These are phyloP conservation scores for Cephus rjabovi DNA, from an alignment of 2,888 invertebrate genomes.

Conservation along the genomic window DNA sequence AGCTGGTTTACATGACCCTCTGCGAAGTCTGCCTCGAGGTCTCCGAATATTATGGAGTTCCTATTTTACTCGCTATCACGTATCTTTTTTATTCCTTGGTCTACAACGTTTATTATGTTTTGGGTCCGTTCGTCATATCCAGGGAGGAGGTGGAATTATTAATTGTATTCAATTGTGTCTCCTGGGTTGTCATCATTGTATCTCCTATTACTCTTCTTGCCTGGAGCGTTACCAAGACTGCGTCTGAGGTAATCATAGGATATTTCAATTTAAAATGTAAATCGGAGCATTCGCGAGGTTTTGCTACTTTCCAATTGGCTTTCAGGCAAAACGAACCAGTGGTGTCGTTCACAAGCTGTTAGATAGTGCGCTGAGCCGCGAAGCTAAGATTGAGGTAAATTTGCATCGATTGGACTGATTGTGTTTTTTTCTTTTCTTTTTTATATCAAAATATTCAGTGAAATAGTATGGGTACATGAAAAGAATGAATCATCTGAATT, in stretches of 20 bases:
- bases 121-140: constrained; percentile 12
- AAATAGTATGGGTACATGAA: background rate
- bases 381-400: constrained; percentile 29
- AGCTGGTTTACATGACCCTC: constrained; percentile 24
- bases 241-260: constrained; percentile 14
- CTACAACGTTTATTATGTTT: constrained; percentile 26
- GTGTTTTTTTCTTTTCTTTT: background rate
- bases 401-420: background rate
- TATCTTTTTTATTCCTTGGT: constrained; percentile 23
- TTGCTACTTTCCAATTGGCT: background rate
- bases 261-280: background rate
- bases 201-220: constrained; percentile 24
- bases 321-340: constrained; percentile 27
- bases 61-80: constrained; percentile 20
- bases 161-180: background rate
- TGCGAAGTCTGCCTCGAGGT: constrained; percentile 30
- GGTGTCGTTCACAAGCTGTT: constrained; percentile 24
- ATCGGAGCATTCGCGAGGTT: rapidly evolving
- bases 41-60: constrained; percentile 33
- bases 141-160: background rate
- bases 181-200: constrained; percentile 12
- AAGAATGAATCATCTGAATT: background rate
- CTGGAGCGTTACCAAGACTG: constrained; percentile 8
- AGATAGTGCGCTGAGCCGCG: constrained; percentile 11
- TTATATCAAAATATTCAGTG: background rate